phyloP scores from a whole-genome alignment of 2,113 vertebrate species.

The Nycticebus coucang region DNA sequence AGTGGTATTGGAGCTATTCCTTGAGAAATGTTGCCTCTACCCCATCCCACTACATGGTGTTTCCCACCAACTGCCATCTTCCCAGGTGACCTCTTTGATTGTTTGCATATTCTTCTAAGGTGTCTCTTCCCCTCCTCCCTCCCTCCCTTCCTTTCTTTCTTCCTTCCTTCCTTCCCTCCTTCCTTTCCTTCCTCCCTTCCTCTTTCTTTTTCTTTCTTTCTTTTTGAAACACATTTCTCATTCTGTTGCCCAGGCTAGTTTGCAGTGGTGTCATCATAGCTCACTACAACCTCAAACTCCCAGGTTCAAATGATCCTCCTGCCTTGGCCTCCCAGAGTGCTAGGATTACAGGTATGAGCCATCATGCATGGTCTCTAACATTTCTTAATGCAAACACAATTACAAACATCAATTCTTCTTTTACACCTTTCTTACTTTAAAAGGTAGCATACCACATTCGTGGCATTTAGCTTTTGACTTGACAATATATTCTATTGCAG shows the following conservation, averaged over 20 bases:
- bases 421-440: background rate
- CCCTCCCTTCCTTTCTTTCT: too few species aligned
- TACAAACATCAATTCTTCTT: background rate
- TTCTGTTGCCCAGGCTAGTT: too few species aligned
- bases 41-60: background rate
- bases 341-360: too few species aligned
- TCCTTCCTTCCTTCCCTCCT: too few species aligned
- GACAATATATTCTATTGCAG: background rate
- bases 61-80: background rate
- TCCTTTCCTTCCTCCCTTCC: too few species aligned
- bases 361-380: background rate
- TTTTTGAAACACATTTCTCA: too few species aligned
- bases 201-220: too few species aligned
- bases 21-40: background rate
- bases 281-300: too few species aligned
- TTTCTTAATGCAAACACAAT: background rate
- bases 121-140: background rate
- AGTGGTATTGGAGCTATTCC: background rate
- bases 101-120: background rate
- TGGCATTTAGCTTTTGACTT: background rate
- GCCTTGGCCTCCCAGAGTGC: too few species aligned
- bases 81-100: background rate
- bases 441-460: background rate
- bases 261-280: too few species aligned
- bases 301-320: too few species aligned